Evolutionary conservation across 1,140 invertebrate genomes (phyloP), one percentile per base, ranked within the genome.

Genomic region (Megalonaias nervosa): DNA sequence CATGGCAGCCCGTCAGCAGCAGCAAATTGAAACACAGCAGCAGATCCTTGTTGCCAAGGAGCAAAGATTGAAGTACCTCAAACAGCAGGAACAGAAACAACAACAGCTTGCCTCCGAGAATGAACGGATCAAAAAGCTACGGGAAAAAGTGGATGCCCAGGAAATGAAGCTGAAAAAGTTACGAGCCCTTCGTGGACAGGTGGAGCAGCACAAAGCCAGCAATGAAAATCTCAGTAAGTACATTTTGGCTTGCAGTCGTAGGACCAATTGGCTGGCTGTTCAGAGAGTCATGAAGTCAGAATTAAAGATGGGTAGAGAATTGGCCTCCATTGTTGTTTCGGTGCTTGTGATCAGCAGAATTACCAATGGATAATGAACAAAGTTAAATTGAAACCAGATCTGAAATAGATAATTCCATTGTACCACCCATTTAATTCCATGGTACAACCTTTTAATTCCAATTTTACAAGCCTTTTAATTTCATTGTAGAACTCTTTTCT

Each of bases 1-100:
- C 90, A 98, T 98, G 96, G 97, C 97, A 88, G 93, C 95, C 87
- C 93, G 96, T 85, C 97, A 99, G 93, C 97, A 98, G 92, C 96
- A 97, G 91, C 96, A 98, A 93, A 97, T 99, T 89, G 97, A 98
- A 92, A 94, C 94, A 82, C 96, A 97, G 92, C 95, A 97, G 88
- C 95, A 97, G 92, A 93, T 96, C 89, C 93, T 97, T 85, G 95
- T 95, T 82, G 96, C 96, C 87, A 96, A 96, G 89, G 96, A 97
- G 91, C 97, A 98, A 92, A 93, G 97, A 86, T 93, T 98, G 89
- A 95, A 97, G 84, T 97, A 97, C 93, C 94, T 98, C 84, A 97
- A 98, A 91, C 95, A 97, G 91, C 96, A 97, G 90, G 96, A 97
- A 91, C 94, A 94, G 82, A 92, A 94, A 75, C 94, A 96, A 84